Conservation (phyloP, 2,113 vertebrate genomes). For the Trichomycterus rosablanca region DNA sequence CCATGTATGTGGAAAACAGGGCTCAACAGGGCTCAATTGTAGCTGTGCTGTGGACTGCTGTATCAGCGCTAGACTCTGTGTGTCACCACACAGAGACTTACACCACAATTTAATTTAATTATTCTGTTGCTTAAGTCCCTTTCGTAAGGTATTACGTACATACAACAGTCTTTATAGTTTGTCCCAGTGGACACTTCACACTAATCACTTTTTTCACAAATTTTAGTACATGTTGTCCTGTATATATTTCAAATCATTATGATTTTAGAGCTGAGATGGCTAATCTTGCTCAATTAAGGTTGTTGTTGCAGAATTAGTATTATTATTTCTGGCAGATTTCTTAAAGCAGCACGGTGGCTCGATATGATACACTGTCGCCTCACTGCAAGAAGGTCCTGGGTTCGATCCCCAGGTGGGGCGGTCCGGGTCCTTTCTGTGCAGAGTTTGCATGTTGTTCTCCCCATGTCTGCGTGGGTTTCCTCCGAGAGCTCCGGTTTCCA, state of each 20-base stretch:
- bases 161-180: background rate
- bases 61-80: slow-evolving; percentile 60
- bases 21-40: slow-evolving; percentile 70
- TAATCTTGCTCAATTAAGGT: slow-evolving; percentile 3
- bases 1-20: slow-evolving; percentile 56
- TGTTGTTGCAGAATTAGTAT: background rate
- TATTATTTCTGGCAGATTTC: background rate
- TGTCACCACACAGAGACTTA: slow-evolving; percentile 33
- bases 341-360: too few species aligned
- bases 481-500: too few species aligned
- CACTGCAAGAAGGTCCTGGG: too few species aligned
- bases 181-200: background rate
- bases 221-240: background rate
- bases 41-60: slow-evolving; percentile 55
- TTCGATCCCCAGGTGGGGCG: too few species aligned
- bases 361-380: too few species aligned
- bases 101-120: slow-evolving; percentile 25
- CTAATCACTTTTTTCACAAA: background rate
- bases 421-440: too few species aligned
- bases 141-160: slow-evolving; percentile 20
- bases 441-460: too few species aligned
- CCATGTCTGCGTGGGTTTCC: too few species aligned
- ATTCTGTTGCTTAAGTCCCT: slow-evolving; percentile 18
- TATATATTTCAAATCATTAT: slow-evolving; percentile 2
- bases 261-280: background rate